Evolutionary conservation across 1,140 invertebrate species (phyloP).

Genomic region (Idris sp.): DNA sequence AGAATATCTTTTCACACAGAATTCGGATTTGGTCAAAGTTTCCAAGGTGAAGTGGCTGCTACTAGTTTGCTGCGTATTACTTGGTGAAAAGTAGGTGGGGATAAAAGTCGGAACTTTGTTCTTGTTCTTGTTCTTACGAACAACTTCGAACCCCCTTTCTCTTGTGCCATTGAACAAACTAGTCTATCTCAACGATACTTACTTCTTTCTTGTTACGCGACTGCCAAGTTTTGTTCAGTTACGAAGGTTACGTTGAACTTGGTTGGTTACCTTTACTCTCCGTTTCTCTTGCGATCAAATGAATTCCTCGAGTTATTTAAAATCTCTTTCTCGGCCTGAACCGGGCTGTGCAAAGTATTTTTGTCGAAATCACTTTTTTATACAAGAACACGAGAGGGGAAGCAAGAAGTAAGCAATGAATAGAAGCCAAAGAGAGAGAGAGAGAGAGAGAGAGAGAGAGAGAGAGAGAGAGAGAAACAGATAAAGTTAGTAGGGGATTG

Average conservation of each 20-base stretch:
- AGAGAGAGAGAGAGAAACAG: slow-evolving; percentile 64
- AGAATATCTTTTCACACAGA: slow-evolving; percentile 65
- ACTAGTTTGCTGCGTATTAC: slow-evolving; percentile 73
- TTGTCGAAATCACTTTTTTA: too few species aligned
- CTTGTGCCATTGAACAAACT: slow-evolving; percentile 77
- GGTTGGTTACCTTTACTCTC: slow-evolving; percentile 63
- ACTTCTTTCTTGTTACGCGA: slow-evolving; percentile 76
- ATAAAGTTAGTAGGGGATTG: slow-evolving; percentile 72
- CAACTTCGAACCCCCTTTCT: slow-evolving; percentile 71
- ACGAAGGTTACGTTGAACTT: slow-evolving; percentile 75
- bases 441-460: slow-evolving; percentile 65
- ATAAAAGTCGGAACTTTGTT: slow-evolving; percentile 76
- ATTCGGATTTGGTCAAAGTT: slow-evolving; percentile 76
- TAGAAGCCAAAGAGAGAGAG: slow-evolving; percentile 49
- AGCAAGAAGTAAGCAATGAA: slow-evolving; percentile 3
- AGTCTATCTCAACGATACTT: slow-evolving; percentile 76
- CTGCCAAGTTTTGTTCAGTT: slow-evolving; percentile 73
- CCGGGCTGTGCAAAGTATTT: too few species aligned
- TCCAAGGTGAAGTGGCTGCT: slow-evolving; percentile 73
- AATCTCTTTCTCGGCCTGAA: too few species aligned
- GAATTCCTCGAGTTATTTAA: too few species aligned
- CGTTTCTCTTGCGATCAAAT: slow-evolving; percentile 57
- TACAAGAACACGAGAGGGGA: neutral
- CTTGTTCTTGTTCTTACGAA: slow-evolving; percentile 78
- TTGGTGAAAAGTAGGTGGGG: slow-evolving; percentile 67